Percentiles rank a stretch among this genome's conserved stretches.
Evolutionary conservation across 2,797 vertebrate species (phyloP).

Genomic region (Sebastes minor): DNA sequence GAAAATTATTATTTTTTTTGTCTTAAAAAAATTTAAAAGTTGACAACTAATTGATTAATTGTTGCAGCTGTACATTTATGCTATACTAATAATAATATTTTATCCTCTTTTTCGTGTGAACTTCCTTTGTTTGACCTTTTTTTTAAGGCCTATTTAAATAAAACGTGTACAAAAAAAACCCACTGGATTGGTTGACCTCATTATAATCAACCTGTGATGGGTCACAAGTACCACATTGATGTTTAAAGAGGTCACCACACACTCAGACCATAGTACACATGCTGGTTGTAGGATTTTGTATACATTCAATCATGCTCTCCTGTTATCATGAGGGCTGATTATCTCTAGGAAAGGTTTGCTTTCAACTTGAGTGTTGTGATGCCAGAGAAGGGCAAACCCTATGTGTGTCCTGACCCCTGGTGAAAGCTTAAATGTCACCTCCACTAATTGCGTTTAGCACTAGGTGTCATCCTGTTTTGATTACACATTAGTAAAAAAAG

Average conservation of each 20-base stretch:
- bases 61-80: too few relatives aligned
- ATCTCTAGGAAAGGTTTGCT: constrained; percentile 9
- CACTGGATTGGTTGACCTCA: not conserved
- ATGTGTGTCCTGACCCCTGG: constrained; percentile 56
- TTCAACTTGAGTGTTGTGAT: constrained; percentile 25
- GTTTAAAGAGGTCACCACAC: not conserved
- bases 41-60: too few relatives aligned
- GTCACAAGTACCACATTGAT: not conserved
- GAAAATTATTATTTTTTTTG: too few relatives aligned
- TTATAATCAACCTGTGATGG: not conserved
- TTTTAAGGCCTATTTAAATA: not conserved
- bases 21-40: too few relatives aligned
- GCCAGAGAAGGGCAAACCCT: constrained; percentile 49
- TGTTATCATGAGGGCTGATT: not conserved
- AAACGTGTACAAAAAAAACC: too few relatives aligned
- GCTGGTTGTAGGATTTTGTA: not conserved
- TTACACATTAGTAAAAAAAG: constrained; percentile 27
- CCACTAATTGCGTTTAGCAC: constrained; percentile 66
- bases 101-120: not conserved
- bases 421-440: constrained; percentile 71
- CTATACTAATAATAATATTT: not conserved
- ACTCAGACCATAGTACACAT: not conserved
- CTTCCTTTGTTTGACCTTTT: not conserved
- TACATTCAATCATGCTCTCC: not conserved
- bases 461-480: constrained; percentile 42